Percentiles rank a stretch among this genome's conserved stretches.
phyloP scores from a whole-genome alignment of 2,797 vertebrate species.

The Cryptoblepharus egeriae region DNA sequence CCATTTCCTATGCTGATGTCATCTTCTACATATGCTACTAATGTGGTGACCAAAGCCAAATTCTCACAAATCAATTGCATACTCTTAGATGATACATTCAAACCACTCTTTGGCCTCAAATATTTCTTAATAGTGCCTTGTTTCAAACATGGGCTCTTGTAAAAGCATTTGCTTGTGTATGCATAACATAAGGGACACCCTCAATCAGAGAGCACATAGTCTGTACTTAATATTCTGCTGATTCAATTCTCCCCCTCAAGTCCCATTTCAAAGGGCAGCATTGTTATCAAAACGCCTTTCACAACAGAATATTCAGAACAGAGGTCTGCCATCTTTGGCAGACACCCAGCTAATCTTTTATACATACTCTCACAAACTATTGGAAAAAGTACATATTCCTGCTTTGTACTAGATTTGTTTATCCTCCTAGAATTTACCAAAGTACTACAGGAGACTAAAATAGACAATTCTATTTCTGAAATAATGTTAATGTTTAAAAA shows the following conservation, averaged over 20 bases:
- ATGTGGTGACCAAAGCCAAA: neutral
- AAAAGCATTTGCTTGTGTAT: neutral
- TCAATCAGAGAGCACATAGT: neutral
- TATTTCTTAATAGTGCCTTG: neutral
- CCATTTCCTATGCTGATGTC: neutral
- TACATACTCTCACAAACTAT: neutral
- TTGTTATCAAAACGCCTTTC: slow-evolving; percentile 14
- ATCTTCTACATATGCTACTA: slow-evolving; percentile 4
- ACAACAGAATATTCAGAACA: neutral
- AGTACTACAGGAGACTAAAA: neutral
- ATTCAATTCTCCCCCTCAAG: neutral
- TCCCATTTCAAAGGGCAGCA: neutral
- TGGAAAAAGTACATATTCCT: neutral
- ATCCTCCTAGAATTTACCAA: neutral
- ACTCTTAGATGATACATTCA: neutral
- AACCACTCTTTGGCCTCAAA: neutral
- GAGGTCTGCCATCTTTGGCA: neutral
- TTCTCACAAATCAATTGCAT: neutral
- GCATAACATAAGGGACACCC: neutral
- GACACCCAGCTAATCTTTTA: neutral
- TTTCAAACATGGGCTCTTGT: neutral
- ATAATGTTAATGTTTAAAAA: neutral
- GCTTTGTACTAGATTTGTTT: rapidly evolving
- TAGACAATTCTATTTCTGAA: neutral
- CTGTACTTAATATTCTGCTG: neutral